Percentiles rank a stretch among this genome's conserved stretches.
These are phyloP conservation scores for Apocrypta bakeri DNA, from an alignment of 1,140 invertebrate species.

Conservation along the genomic window DNA sequence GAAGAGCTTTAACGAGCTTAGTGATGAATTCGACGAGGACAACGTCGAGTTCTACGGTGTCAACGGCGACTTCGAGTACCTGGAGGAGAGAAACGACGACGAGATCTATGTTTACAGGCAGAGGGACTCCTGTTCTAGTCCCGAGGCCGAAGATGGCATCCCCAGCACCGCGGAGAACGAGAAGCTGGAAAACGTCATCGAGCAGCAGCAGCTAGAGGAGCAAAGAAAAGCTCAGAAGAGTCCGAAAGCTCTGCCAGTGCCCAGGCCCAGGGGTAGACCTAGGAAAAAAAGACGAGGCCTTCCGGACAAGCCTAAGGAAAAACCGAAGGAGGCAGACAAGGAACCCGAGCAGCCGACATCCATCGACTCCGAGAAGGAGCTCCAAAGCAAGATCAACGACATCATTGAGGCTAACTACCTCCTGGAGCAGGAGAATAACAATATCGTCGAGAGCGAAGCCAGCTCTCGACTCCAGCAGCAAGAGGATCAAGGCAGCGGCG, in stretches of 20 bases:
- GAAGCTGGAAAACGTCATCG: neutral
- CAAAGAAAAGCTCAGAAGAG: neutral
- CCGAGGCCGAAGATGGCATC: neutral
- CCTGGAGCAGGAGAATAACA: slow-evolving; percentile 67
- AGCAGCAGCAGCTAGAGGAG: neutral
- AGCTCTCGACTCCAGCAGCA: slow-evolving; percentile 63
- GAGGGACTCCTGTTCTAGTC: slow-evolving; percentile 25
- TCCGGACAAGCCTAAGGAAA: neutral
- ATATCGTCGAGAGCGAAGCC: slow-evolving; percentile 55
- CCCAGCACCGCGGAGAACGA: neutral
- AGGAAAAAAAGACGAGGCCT: slow-evolving; percentile 9
- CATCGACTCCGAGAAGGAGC: slow-evolving; percentile 69
- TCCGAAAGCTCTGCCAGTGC: neutral
- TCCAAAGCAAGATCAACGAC: slow-evolving; percentile 62
- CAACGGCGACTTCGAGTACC: slow-evolving; percentile 32
- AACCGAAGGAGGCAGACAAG: slow-evolving; percentile 25
- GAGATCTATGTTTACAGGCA: slow-evolving; percentile 58
- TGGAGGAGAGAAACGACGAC: slow-evolving; percentile 45
- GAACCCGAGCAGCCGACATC: slow-evolving; percentile 26
- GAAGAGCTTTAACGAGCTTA: neutral
- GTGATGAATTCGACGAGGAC: slow-evolving; percentile 27
- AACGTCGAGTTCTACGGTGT: slow-evolving; percentile 30
- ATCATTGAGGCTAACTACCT: slow-evolving; percentile 67
- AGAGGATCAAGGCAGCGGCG: slow-evolving; percentile 62
- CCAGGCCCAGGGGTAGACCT: slow-evolving; percentile 32